Base-by-base conservation (phyloP, 2,797 vertebrate genomes). In the Steatocranus sp. region DNA sequence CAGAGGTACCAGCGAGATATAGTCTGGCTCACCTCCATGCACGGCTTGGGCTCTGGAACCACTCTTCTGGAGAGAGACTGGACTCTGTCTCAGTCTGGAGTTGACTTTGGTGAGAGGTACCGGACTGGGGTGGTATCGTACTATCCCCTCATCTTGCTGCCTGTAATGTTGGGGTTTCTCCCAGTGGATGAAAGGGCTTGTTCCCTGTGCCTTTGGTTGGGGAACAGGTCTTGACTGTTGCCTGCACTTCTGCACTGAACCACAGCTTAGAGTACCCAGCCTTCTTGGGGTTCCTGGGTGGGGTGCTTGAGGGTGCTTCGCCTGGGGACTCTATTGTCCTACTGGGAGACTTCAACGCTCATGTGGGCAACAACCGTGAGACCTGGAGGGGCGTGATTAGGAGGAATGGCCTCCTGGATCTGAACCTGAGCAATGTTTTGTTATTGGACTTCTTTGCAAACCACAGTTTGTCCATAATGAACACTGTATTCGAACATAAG, bases 11-110 rank as follows among this genome's bases (percentile, higher is more conserved):
- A 30, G 15, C 8, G 8, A 56, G 27, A 56, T 56, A 6, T 11
- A 56, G 8, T 30, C 27, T 0, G 25, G 8, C 18, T 56, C 54
- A 32, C 27, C 27, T 56, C 54, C 3, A 0, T 18, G 27, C 27
- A 56, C 8, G 0, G 25, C 53, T 2, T 56, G 53, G 53, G 8
- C 25, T 56, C 53, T 30, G 53, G 25, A 54, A 6, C 15, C 53
- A 0, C 15, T 30, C 53, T 56, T 15, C 53, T 56, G 53, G 53
- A 56, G 53, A 56, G 53, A 30, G 53, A 0, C 53, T 5, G 51
- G 51, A 54, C 23, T 53, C 23, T 2, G 53, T 10, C 53, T 56
- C 54, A 32, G 54, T 58, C 54, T 58, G 54, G 1, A 56, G 54
- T 56, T 4, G 54, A 4, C 54, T 30, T 56, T 32, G 54, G 27